Percentiles rank a stretch among this genome's conserved stretches.
These are phyloP conservation scores for Cheilinus undulatus DNA, from an alignment of 2,113 vertebrate species.

Conservation along the genomic window DNA sequence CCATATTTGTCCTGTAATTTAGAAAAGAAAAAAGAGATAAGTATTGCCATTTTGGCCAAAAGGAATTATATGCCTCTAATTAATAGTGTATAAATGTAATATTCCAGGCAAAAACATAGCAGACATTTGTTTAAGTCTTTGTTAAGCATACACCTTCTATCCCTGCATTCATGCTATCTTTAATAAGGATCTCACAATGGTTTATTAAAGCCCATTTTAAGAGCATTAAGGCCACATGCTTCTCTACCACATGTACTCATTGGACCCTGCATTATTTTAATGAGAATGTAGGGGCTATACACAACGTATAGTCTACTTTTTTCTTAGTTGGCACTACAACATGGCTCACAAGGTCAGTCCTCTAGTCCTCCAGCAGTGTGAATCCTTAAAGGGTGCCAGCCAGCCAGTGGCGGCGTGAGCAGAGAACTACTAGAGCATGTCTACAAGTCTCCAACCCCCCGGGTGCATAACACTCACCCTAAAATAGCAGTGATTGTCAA, in stretches of 20 bases:
- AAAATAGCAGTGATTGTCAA: conserved; percentile 87
- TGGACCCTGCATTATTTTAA: conserved; percentile 16
- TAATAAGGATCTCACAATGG: conserved; percentile 22
- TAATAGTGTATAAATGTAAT: conserved; percentile 8
- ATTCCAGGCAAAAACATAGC: neutral
- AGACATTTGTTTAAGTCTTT: neutral
- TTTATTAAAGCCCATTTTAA: neutral
- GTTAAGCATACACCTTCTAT: neutral
- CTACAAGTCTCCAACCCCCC: conserved; percentile 68
- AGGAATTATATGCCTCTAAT: conserved; percentile 20
- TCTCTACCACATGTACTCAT: conserved; percentile 20
- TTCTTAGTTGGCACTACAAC: conserved; percentile 14
- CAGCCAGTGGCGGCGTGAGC: conserved; percentile 33
- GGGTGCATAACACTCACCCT: conserved; percentile 78
- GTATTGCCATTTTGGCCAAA: conserved; percentile 22
- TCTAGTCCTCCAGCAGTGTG: conserved; percentile 46
- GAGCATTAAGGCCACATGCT: neutral
- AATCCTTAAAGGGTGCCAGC: conserved; percentile 44
- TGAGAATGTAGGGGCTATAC: conserved; percentile 13
- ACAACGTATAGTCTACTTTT: conserved; percentile 4
- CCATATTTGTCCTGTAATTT: conserved; percentile 37
- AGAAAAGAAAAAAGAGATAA: conserved; percentile 14
- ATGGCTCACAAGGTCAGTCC: conserved; percentile 36
- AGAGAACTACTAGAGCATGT: conserved; percentile 63
- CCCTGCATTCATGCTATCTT: neutral